Percentiles rank a stretch among this genome's conserved stretches.
Conservation (phyloP, 2,113 vertebrate genomes). For the Leucoraja erinaceus region DNA sequence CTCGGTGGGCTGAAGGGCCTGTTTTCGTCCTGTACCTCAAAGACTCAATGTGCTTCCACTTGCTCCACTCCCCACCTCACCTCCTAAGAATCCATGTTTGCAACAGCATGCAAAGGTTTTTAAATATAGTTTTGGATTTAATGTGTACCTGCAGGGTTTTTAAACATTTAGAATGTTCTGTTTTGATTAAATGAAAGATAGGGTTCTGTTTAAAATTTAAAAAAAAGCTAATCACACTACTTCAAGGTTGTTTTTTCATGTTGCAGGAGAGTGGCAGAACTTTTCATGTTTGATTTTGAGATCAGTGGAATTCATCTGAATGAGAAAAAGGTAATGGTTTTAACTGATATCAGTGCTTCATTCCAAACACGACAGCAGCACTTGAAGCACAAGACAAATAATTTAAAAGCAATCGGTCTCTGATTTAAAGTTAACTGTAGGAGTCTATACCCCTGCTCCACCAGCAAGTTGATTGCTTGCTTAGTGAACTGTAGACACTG, state of each 20-base stretch:
- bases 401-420: too few relatives aligned
- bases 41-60: too few relatives aligned
- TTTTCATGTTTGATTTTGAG: slow-evolving; percentile 98
- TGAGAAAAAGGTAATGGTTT: slow-evolving; percentile 74
- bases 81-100: background rate
- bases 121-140: background rate
- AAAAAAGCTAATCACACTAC: background rate
- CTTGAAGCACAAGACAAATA: background rate
- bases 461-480: background rate
- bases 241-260: slow-evolving; percentile 36
- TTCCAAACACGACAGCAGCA: background rate
- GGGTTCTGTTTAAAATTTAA: background rate
- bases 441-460: background rate
- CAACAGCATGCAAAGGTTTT: background rate
- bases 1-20: too few relatives aligned
- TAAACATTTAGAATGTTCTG: background rate
- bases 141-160: background rate
- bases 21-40: too few relatives aligned
- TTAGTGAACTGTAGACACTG: background rate
- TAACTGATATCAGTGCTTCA: slow-evolving; percentile 33
- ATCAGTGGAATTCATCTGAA: slow-evolving; percentile 97
- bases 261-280: slow-evolving; percentile 83
- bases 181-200: background rate
- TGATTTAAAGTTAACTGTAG: too few relatives aligned
- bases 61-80: too few relatives aligned